phyloP scores from a whole-genome alignment of 2,113 vertebrate genomes.

The Alligator mississippiensis region DNA sequence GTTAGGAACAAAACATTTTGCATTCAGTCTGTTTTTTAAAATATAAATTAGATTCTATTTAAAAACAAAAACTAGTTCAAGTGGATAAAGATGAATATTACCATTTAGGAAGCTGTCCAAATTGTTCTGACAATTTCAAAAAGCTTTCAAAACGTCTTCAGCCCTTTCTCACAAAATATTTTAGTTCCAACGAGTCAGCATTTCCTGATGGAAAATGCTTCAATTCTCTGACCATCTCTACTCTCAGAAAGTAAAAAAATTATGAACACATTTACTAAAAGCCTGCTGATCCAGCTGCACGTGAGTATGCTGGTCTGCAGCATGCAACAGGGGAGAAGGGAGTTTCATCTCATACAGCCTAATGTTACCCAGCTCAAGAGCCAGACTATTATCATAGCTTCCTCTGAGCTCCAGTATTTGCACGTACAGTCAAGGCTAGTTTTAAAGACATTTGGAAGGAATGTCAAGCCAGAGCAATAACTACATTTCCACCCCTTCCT shows the following conservation, averaged over 20 bases:
- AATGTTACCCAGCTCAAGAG: background rate
- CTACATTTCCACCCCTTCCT: background rate
- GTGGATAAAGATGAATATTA: background rate
- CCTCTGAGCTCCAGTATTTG: background rate
- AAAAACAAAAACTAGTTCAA: background rate
- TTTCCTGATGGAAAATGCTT: background rate
- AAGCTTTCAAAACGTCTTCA: background rate
- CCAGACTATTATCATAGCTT: background rate
- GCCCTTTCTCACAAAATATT: background rate
- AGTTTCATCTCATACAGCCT: too few relatives aligned
- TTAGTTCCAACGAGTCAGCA: background rate
- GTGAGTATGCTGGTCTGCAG: background rate
- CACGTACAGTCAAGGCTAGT: background rate
- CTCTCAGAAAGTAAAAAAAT: background rate
- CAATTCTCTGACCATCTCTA: background rate
- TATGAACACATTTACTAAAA: background rate
- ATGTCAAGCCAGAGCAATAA: background rate
- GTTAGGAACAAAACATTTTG: too few relatives aligned
- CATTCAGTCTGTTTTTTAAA: background rate
- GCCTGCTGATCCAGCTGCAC: background rate
- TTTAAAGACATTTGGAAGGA: background rate
- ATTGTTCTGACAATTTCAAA: background rate
- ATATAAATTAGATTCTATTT: background rate
- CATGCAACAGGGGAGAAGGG: background rate
- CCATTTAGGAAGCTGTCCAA: background rate